Conservation (phyloP, 2,888 invertebrate species). For the Eulithis testata region DNA sequence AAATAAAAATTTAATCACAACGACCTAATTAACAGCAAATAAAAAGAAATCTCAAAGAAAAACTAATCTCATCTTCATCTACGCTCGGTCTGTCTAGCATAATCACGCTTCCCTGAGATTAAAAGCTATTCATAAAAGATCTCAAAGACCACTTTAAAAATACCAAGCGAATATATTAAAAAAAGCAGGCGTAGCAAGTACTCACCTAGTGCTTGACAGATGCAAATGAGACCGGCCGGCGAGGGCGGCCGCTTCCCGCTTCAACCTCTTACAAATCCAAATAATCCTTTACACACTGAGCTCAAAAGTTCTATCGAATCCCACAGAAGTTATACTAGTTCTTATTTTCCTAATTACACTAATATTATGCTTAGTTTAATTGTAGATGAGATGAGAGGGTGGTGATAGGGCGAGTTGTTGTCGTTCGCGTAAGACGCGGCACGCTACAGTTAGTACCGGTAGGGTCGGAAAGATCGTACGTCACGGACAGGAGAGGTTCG, state of each 20-base stretch:
- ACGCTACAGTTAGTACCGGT: conserved; percentile 72
- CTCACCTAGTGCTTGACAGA: conserved; percentile 74
- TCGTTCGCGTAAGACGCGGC: conserved; percentile 62
- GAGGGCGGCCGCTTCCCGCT: conserved; percentile 59
- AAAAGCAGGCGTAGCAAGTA: conserved; percentile 67
- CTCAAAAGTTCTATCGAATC: conserved; percentile 57
- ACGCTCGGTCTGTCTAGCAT: conserved; percentile 46
- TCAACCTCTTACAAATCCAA: conserved; percentile 72
- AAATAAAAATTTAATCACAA: conserved; percentile 20
- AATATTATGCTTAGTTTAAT: conserved; percentile 48
- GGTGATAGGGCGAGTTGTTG: conserved; percentile 56
- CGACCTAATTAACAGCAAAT: conserved; percentile 31
- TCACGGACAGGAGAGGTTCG: conserved; percentile 80
- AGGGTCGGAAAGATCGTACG: conserved; percentile 77
- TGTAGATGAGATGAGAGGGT: conserved; percentile 33
- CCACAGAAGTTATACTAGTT: conserved; percentile 54
- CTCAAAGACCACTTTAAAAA: conserved; percentile 52
- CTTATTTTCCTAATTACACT: conserved; percentile 45
- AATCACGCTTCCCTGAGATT: conserved; percentile 51
- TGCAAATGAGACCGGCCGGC: conserved; percentile 71
- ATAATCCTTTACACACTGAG: conserved; percentile 66
- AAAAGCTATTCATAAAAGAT: conserved; percentile 54
- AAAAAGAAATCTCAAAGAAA: conserved; percentile 44
- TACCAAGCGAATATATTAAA: conserved; percentile 55
- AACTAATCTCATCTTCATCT: conserved; percentile 39